A percentile compares a stretch with the other conserved stretches of the same genome.
These are phyloP conservation scores for Neelides folsomi DNA, from an alignment of 2,888 invertebrate genomes.

Conservation along the genomic window DNA sequence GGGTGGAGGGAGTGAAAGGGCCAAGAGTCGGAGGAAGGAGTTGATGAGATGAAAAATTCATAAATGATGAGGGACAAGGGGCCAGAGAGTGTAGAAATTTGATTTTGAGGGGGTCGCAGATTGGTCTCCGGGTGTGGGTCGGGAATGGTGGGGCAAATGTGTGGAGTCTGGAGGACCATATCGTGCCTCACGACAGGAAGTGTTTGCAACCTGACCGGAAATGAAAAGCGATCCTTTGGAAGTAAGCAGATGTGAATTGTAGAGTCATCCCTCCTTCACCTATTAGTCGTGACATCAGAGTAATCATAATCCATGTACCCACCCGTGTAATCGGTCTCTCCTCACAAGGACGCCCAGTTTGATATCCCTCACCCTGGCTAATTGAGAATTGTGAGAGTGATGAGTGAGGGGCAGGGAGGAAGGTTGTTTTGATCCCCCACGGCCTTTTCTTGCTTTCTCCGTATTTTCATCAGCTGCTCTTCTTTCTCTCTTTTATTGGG, in stretches of 20 bases:
- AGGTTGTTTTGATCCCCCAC: neutral
- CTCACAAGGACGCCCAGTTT: conserved; percentile 1
- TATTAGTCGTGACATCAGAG: too few species aligned
- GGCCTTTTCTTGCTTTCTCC: too few species aligned
- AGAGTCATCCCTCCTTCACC: too few species aligned
- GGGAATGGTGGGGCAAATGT: neutral
- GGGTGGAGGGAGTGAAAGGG: too few species aligned
- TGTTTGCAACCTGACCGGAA: conserved; percentile 26
- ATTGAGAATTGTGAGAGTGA: neutral
- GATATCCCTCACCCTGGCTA: neutral
- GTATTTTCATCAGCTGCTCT: too few species aligned
- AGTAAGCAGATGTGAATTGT: neutral
- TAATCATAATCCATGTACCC: neutral
- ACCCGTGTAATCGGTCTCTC: neutral
- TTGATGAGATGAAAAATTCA: too few species aligned
- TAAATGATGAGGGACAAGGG: too few species aligned
- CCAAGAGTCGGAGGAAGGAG: too few species aligned
- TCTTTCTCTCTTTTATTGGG: too few species aligned
- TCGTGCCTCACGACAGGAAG: conserved; percentile 27
- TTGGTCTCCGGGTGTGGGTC: too few species aligned
- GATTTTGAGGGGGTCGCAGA: too few species aligned
- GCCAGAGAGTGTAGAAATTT: too few species aligned
- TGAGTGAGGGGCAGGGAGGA: conserved; percentile 3
- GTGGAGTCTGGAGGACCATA: conserved; percentile 5
- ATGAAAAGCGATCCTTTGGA: conserved; percentile 17